Conservation (phyloP, 1,140 invertebrate genomes). For the Calephelis virginiensis region DNA sequence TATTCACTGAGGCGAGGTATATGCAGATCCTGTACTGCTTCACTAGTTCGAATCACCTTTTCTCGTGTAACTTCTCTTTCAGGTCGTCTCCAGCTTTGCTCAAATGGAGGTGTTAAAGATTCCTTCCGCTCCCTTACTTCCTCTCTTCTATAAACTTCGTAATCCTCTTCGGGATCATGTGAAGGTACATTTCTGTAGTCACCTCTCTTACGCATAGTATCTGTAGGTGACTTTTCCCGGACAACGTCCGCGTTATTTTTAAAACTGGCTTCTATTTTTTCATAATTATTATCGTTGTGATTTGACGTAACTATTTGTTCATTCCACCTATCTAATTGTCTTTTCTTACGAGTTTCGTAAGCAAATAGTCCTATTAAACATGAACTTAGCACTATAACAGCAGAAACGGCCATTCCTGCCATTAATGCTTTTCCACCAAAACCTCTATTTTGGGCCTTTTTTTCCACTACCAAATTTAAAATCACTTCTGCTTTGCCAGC, state of each 20-base stretch:
- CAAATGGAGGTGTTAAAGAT: slow-evolving; percentile 50
- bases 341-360: slow-evolving; percentile 69
- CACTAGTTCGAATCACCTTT: slow-evolving; percentile 34
- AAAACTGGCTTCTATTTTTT: slow-evolving; percentile 86
- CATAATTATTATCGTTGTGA: slow-evolving; percentile 83
- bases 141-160: slow-evolving; percentile 67
- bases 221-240: slow-evolving; percentile 47
- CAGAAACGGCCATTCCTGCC: slow-evolving; percentile 76
- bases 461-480: slow-evolving; percentile 83
- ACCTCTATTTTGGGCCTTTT: slow-evolving; percentile 80
- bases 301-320: slow-evolving; percentile 79
- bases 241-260: slow-evolving; percentile 72
- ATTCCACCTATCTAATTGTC: slow-evolving; percentile 71
- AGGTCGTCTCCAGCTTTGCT: slow-evolving; percentile 53
- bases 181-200: slow-evolving; percentile 85
- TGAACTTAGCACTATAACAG: slow-evolving; percentile 67
- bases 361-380: slow-evolving; percentile 70
- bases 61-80: slow-evolving; percentile 45
- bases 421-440: slow-evolving; percentile 81
- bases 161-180: slow-evolving; percentile 82
- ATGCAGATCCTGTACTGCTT: slow-evolving; percentile 78
- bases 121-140: slow-evolving; percentile 52
- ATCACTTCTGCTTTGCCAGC: slow-evolving; percentile 85
- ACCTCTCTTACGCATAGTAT: slow-evolving; percentile 77
- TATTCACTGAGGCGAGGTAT: slow-evolving; percentile 80